Evolutionary conservation across 2,113 vertebrate genomes (phyloP), one percentile per base, ranked within the genome.

Genomic region (Pangasianodon gigas): DNA sequence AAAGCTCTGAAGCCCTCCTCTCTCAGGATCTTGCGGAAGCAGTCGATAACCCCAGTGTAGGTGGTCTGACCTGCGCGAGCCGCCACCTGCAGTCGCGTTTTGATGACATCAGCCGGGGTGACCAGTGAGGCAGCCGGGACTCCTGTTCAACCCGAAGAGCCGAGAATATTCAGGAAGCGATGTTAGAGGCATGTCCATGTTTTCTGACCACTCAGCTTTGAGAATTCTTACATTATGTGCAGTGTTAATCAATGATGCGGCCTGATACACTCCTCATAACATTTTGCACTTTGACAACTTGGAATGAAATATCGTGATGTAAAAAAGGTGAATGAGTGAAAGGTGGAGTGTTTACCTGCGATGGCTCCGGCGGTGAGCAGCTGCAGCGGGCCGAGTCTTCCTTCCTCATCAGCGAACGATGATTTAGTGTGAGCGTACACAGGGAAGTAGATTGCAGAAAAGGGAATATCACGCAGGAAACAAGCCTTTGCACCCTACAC

Each of bases 391-490:
- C 98, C 97, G 92, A 99, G 92, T 1, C 94, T 95, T 93, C 98
- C 98, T 0, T 96, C 94, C 89, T 99, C 98, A 93, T 99, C 98
- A 52, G 98, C 96, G 44, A 99, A 69, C n/a, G 92, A 67, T 46
- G 96, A 16, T 94, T 99, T 99, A 92, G 94, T 96, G 89, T 99
- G 98, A 91, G 98, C 98, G 85, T 99, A 99, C 88, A 97, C 98
- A 0, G 98, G 98, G 94, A 99, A 99, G 95, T 99, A 99, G 95
- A 99, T 99, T 81, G 97, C 98, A 62, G 98, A 99, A 96, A 99
- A 99, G 90, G 98, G 98, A 96, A 99, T 99, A 96, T 99, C 98
- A 94, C 98, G 97, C 93, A 99, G 96, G 95, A 99, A 99, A 95
- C 98, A 99, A 0, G 98, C 98, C 97, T 99, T 99, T 93, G 98